Conservation (phyloP, 2,888 invertebrate species). For the Dryadula phaetusa region DNA sequence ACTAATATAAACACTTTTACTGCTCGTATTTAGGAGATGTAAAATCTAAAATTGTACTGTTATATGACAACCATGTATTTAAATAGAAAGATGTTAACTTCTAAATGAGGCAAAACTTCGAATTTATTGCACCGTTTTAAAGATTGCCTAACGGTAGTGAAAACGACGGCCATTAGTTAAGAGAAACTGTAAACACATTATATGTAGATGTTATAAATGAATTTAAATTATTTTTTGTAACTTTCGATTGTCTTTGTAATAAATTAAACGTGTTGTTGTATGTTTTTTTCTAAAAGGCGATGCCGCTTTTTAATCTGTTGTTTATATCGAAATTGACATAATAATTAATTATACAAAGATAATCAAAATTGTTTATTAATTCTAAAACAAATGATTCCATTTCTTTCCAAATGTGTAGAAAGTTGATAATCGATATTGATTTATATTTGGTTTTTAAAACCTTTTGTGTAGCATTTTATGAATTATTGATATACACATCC, state of each 20-base stretch:
- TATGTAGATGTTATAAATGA: slow-evolving; percentile 44
- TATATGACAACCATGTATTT: slow-evolving; percentile 40
- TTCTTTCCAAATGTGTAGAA: not conserved
- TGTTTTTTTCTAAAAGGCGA: slow-evolving; percentile 1
- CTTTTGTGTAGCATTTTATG: too few relatives aligned
- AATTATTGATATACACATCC: too few relatives aligned
- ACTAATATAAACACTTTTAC: slow-evolving; percentile 15
- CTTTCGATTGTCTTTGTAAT: slow-evolving; percentile 44
- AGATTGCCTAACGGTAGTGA: slow-evolving; percentile 53
- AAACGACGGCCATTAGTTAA: slow-evolving; percentile 45
- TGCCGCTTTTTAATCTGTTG: slow-evolving; percentile 21
- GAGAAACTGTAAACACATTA: slow-evolving; percentile 40
- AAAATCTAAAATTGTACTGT: slow-evolving; percentile 32
- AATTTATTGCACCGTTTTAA: slow-evolving; percentile 62
- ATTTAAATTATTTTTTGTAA: slow-evolving; percentile 32
- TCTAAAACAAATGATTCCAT: not conserved
- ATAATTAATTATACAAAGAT: not conserved
- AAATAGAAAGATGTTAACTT: slow-evolving; percentile 53
- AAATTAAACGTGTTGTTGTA: slow-evolving; percentile 28
- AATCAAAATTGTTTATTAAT: not conserved
- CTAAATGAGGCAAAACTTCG: slow-evolving; percentile 65
- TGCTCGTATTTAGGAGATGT: slow-evolving; percentile 10
- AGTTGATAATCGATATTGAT: not conserved
- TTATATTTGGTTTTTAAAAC: too few relatives aligned
- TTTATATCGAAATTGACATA: slow-evolving; percentile 2